Percentiles rank a stretch among this genome's conserved stretches.
phyloP scores from a whole-genome alignment of 1,140 invertebrate genomes.

The Neomicropteryx cornuta region DNA sequence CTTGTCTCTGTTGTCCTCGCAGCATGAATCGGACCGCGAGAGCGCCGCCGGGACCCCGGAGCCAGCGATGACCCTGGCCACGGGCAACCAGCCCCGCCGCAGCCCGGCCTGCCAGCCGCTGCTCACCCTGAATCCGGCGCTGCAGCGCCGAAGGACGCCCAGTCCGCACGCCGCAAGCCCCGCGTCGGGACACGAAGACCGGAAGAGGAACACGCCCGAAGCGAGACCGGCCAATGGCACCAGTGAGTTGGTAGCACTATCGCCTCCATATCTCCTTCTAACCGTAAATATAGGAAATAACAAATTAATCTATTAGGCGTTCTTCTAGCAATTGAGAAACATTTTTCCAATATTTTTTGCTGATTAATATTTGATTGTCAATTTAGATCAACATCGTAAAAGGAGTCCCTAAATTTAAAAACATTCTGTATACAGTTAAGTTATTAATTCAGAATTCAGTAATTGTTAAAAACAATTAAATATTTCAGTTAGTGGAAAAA shows the following conservation, averaged over 20 bases:
- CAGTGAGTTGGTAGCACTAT: constrained; percentile 58
- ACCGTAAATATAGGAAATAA: no score
- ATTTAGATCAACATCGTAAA: no score
- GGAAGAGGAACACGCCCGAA: constrained; percentile 32
- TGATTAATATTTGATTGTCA: no score
- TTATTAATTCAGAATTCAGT: no score
- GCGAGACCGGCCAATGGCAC: constrained; percentile 46
- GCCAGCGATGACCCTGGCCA: constrained; percentile 33
- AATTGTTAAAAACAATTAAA: no score
- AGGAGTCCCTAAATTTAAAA: no score
- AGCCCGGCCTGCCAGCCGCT: constrained; percentile 31
- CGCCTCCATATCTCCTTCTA: no score
- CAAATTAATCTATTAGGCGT: no score
- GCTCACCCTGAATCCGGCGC: constrained; percentile 31
- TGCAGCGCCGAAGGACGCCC: constrained; percentile 26
- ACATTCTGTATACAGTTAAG: no score
- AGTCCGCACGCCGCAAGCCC: constrained; percentile 27
- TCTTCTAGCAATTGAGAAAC: no score
- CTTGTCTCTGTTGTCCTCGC: constrained; percentile 23
- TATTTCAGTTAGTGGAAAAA: no score
- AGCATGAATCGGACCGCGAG: constrained; percentile 56
- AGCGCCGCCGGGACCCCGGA: constrained; percentile 57
- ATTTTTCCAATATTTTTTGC: no score
- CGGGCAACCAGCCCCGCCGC: constrained; percentile 30
- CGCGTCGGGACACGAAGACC: constrained; percentile 21